These are phyloP conservation scores for Muscicapa adusta DNA, from an alignment of 2,113 vertebrate species.

Conservation along the genomic window DNA sequence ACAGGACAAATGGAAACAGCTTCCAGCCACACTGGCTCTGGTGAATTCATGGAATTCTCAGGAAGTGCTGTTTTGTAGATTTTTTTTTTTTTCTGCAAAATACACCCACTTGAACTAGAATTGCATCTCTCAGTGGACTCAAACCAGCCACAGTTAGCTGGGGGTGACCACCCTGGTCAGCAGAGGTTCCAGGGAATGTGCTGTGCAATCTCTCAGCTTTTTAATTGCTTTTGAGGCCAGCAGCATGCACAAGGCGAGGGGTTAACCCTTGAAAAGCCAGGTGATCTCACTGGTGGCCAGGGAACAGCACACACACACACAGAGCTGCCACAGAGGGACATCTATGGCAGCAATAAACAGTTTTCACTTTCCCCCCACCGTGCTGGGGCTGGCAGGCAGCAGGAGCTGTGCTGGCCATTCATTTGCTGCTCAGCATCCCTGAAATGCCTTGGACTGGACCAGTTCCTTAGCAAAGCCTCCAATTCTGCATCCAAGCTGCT, in stretches of 20 bases:
- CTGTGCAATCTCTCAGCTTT: background rate
- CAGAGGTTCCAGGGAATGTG: fast-evolving
- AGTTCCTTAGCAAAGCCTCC: background rate
- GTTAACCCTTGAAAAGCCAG: background rate
- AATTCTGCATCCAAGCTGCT: background rate
- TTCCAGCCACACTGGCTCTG: background rate
- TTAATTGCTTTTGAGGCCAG: background rate
- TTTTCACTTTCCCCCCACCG: fast-evolving
- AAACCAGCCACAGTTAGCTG: background rate
- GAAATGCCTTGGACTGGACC: background rate
- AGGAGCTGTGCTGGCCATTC: background rate
- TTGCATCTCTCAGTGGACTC: background rate
- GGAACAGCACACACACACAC: background rate
- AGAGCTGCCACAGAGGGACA: background rate
- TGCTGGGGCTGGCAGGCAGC: background rate
- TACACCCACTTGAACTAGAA: fast-evolving
- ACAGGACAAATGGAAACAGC: background rate
- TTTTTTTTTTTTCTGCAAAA: background rate
- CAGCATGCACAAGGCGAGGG: background rate
- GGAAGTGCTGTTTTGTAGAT: background rate
- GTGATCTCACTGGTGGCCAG: background rate
- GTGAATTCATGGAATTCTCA: background rate
- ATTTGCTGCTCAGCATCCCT: background rate
- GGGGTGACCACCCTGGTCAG: background rate
- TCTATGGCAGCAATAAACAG: background rate